Conservation (phyloP, 2,113 vertebrate species). For the Puntigrus tetrazona region DNA sequence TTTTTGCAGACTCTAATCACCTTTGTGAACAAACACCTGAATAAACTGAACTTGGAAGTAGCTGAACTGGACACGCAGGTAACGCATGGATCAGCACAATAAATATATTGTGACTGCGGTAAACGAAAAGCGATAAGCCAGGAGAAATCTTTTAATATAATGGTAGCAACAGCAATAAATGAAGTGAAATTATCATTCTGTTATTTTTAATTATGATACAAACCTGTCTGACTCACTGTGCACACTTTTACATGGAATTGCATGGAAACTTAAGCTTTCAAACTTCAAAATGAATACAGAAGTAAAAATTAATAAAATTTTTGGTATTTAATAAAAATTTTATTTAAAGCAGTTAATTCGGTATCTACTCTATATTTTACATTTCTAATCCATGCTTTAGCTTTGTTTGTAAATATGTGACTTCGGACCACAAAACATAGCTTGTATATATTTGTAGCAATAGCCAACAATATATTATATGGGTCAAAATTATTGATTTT, state of each 20-base stretch:
- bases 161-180: not conserved
- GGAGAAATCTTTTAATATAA: not conserved
- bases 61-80: conserved; percentile 98
- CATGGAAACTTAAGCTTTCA: not conserved
- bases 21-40: conserved; percentile 98
- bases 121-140: not conserved
- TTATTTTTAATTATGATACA: not conserved
- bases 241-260: not conserved
- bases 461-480: too few species aligned
- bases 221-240: not conserved
- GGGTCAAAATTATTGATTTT: too few species aligned
- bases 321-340: too few species aligned
- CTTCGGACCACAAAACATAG: too few species aligned
- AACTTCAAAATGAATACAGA: not conserved
- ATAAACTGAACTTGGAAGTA: conserved; percentile 97
- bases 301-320: too few species aligned
- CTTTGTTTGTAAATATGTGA: not conserved
- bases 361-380: not conserved
- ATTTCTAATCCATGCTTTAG: not conserved
- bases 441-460: too few species aligned
- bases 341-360: not conserved
- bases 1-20: conserved; percentile 90
- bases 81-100: conserved; percentile 2
- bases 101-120: not conserved
- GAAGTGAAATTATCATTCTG: not conserved